A percentile compares a stretch with the other conserved stretches of the same genome.
These are phyloP conservation scores for Theristicus caerulescens DNA, from an alignment of 2,113 vertebrate genomes.

Conservation along the genomic window DNA sequence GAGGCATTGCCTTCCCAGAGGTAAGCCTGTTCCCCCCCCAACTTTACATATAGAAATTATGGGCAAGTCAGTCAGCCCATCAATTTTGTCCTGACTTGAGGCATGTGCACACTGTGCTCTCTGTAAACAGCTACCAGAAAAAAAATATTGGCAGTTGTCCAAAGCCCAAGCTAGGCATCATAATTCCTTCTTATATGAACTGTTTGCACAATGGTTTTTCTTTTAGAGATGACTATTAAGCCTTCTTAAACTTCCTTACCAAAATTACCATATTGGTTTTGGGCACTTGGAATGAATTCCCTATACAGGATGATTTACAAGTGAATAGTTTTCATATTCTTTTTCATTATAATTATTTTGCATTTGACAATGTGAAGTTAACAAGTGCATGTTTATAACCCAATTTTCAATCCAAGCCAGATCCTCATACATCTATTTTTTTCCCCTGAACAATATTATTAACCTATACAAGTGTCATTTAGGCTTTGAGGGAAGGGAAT, in stretches of 20 bases:
- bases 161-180: neutral
- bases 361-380: neutral
- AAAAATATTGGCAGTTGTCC: neutral
- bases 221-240: neutral
- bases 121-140: neutral
- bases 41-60: neutral
- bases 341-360: neutral
- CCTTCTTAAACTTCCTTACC: neutral
- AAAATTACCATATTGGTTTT: neutral
- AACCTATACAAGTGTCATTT: neutral
- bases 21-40: conserved; percentile 48
- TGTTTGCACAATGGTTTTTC: neutral
- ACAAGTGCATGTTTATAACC: neutral
- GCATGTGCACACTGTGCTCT: neutral
- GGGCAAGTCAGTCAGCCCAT: neutral
- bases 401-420: neutral
- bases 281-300: neutral
- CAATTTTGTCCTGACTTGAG: neutral
- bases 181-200: conserved; percentile 8
- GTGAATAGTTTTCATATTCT: neutral
- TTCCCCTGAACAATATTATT: neutral
- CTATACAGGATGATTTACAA: neutral
- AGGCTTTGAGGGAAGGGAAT: conserved; percentile 22
- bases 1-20: neutral
- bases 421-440: neutral